Evolutionary conservation across 2,797 vertebrate species (phyloP).

Genomic region (Mallotus villosus): DNA sequence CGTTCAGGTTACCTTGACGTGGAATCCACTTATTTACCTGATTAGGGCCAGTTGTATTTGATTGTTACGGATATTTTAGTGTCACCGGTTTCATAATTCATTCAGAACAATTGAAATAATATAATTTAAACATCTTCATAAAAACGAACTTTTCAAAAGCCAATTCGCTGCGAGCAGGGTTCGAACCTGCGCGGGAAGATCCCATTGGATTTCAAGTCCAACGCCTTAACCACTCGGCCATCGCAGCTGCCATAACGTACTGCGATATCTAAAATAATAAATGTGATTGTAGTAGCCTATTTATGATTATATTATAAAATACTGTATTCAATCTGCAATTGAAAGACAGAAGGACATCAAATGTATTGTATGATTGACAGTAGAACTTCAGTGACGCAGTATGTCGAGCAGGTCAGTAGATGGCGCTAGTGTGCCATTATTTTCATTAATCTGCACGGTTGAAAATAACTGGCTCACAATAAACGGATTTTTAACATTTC

Average conservation of each 20-base stretch:
- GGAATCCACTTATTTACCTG: too few species aligned
- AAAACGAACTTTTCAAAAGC: background rate
- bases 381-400: too few species aligned
- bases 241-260: slow-evolving; percentile 41
- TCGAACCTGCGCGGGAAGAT: slow-evolving; percentile 74
- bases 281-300: too few species aligned
- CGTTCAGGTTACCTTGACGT: too few species aligned
- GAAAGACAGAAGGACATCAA: too few species aligned
- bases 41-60: too few species aligned
- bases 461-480: background rate
- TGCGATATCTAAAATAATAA: background rate
- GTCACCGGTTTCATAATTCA: too few species aligned
- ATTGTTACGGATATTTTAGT: too few species aligned
- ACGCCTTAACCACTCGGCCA: slow-evolving; percentile 75
- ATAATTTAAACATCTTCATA: background rate
- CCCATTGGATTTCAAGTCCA: slow-evolving; percentile 76
- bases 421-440: background rate
- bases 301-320: background rate
- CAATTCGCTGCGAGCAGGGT: slow-evolving; percentile 67
- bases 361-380: too few species aligned
- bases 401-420: background rate
- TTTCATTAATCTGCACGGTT: background rate
- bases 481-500: too few species aligned
- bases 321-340: too few species aligned
- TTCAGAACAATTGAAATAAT: too few species aligned